Evolutionary conservation across 2,888 invertebrate genomes (phyloP).

Genomic region (Steromphala cineraria): DNA sequence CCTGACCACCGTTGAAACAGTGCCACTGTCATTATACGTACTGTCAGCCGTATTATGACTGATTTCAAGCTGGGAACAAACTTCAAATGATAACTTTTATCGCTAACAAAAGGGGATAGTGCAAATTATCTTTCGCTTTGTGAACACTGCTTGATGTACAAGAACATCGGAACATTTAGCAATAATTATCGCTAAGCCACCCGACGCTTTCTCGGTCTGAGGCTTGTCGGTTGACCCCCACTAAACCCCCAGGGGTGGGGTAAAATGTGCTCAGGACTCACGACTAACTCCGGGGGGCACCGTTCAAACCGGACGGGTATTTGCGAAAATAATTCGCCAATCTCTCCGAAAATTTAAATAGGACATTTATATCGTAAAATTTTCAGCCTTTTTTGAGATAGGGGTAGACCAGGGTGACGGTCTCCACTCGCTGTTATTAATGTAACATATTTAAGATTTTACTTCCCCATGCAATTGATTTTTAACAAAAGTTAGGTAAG

Average conservation of each 20-base stretch:
- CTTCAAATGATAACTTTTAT: neutral
- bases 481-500: slow-evolving; percentile 4
- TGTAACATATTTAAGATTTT: neutral
- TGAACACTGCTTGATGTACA: neutral
- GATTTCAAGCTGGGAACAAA: neutral
- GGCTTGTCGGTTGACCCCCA: neutral
- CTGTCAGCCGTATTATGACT: neutral
- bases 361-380: slow-evolving; percentile 6
- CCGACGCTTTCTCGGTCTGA: neutral
- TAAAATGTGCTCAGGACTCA: neutral
- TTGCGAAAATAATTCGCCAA: neutral
- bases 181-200: neutral
- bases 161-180: slow-evolving; percentile 5
- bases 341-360: slow-evolving; percentile 1
- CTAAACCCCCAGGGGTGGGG: neutral
- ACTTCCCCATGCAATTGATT: neutral
- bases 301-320: neutral
- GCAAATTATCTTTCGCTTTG: neutral
- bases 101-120: neutral
- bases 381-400: neutral
- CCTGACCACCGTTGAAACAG: neutral
- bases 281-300: neutral
- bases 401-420: neutral
- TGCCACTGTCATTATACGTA: neutral
- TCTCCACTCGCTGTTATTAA: neutral